Base-by-base conservation (phyloP, 1,140 invertebrate species). In the Drosophila cardini region DNA sequence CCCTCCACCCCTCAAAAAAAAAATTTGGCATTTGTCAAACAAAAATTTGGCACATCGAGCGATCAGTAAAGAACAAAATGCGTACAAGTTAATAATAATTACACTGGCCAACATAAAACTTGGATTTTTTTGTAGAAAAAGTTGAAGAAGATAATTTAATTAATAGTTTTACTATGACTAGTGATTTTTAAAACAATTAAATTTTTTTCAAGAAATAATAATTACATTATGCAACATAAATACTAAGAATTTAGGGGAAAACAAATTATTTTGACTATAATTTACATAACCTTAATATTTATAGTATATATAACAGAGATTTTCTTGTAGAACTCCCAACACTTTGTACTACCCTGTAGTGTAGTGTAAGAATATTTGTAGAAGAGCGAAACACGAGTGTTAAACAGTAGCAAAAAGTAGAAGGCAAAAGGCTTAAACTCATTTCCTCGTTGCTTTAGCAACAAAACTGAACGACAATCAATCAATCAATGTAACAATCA, bases 401-500 rank as follows among this genome's bases (percentile, higher is more conserved):
- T n/a, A 38, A 38, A 30, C 16, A 52, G 36, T 10, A 55, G 36
- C 34, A 52, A 34, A 26, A 11, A 58, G 32, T 15, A 32, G 30
- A 46, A 57, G 43, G 36, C 18, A 10, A 11, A 63, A 40, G 72
- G 69, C 82, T 80, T 78, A 57, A 65, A 40, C 45, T 70, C 36
- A 80, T 68, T 81, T 80, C 46, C 56, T 55, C 38, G 64, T 32
- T 45, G 55, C 46, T 69, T 64, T 38, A 52, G 76, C 72, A 72
- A 78, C 80, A 81, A 81, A 81, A 71, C 63, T 53, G 46, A 67
- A 21, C 56, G 56, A 76, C 55, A 86, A 82, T 64, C 81, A 77
- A 78, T 77, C 83, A 83, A 73, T 79, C 83, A 81, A 70, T 76
- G 65, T 71, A 81, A 71, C 82, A 76, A 81, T 76, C 82, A 87